These are phyloP conservation scores for Notarius quadriscutis DNA, from an alignment of 2,113 vertebrate genomes.

Conservation along the genomic window DNA sequence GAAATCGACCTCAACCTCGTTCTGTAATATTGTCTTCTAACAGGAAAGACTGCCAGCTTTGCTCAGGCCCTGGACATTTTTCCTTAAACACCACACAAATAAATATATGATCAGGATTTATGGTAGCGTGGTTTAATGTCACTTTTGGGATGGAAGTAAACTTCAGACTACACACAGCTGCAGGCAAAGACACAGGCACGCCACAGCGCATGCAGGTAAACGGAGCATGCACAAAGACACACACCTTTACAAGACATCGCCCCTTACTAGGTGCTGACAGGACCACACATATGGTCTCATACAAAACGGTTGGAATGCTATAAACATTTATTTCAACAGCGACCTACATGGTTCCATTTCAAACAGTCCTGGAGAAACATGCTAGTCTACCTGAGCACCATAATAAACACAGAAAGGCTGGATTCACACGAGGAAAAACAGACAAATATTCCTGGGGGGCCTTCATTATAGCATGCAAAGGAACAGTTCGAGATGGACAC, in stretches of 20 bases:
- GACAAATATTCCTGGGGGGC: slow-evolving; percentile 31
- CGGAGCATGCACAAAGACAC: slow-evolving; percentile 49
- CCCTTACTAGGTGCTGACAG: slow-evolving; percentile 69
- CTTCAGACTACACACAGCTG: slow-evolving; percentile 14
- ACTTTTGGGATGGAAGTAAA: not conserved
- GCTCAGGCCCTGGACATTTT: not conserved
- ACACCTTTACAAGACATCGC: slow-evolving; percentile 69
- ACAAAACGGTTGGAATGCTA: slow-evolving; percentile 75
- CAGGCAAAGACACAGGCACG: slow-evolving; percentile 18
- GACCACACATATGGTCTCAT: slow-evolving; percentile 75
- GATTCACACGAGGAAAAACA: slow-evolving; percentile 1
- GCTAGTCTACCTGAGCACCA: slow-evolving; percentile 42
- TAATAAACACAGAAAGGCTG: slow-evolving; percentile 47
- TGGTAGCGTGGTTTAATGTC: not conserved
- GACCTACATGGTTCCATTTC: slow-evolving; percentile 58
- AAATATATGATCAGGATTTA: slow-evolving; percentile 11
- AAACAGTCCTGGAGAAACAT: slow-evolving; percentile 39
- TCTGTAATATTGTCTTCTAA: slow-evolving; percentile 13
- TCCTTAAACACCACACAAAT: not conserved
- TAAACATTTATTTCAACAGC: slow-evolving; percentile 77
- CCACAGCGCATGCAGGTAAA: slow-evolving; percentile 48
- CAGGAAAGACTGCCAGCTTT: not conserved
- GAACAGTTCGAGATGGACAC: slow-evolving; percentile 5
- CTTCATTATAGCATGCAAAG: slow-evolving; percentile 12
- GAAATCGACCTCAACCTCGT: not conserved